A percentile compares a stretch with the other conserved stretches of the same genome.
These are phyloP conservation scores for Eilema sororculum DNA, from an alignment of 2,888 invertebrate species.

Conservation along the genomic window DNA sequence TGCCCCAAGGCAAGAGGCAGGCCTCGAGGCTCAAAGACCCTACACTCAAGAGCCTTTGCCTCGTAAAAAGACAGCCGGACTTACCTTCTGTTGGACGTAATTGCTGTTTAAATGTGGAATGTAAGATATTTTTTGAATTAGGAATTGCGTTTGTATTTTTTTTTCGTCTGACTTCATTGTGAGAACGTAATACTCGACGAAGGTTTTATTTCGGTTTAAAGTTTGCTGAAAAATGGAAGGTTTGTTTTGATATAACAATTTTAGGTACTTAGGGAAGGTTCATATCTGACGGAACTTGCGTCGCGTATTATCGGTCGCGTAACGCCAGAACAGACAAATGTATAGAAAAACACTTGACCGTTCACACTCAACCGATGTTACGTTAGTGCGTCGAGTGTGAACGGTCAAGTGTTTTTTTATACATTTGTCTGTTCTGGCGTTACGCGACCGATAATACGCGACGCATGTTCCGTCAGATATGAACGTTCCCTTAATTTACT, in stretches of 20 bases:
- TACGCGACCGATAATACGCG: no score
- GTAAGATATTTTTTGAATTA: conserved; percentile 31
- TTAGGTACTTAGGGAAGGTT: neutral
- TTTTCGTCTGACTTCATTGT: neutral
- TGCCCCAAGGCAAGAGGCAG: conserved; percentile 51
- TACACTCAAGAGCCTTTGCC: conserved; percentile 43
- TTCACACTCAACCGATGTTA: no score
- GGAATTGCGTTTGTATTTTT: conserved; percentile 17
- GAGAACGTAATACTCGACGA: neutral
- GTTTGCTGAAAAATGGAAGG: neutral
- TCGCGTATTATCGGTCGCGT: no score
- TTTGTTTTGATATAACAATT: neutral
- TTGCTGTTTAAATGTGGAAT: conserved; percentile 52
- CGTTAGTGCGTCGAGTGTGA: no score
- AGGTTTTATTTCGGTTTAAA: neutral
- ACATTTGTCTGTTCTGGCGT: no score
- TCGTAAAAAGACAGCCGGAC: conserved; percentile 57
- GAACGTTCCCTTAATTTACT: neutral
- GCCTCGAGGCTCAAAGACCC: conserved; percentile 53
- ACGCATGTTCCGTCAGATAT: no score
- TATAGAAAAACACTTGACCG: no score
- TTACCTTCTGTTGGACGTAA: conserved; percentile 52
- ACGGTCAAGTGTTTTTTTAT: no score
- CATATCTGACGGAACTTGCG: no score
- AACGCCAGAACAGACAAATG: no score